Base-by-base conservation (phyloP, 1,140 invertebrate genomes). In the Lepidurus apus region DNA sequence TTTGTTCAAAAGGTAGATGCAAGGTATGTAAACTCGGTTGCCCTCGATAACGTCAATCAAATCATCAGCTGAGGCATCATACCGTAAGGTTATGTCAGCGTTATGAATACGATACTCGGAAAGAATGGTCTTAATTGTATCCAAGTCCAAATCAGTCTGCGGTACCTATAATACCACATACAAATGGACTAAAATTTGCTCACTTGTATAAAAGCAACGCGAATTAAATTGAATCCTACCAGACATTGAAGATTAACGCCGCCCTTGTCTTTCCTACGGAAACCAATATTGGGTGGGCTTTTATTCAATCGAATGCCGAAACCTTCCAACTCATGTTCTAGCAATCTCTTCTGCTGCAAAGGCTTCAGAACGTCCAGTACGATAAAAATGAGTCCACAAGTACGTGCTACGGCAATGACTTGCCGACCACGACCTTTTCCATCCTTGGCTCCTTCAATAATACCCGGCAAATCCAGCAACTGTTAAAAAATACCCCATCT, bases 381-480 rank as follows among this genome's bases (percentile, higher is more conserved):
- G 84, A 99, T 98, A 84, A 99, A 98, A 83, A 99, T 97, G 1
- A 99, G 89, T 85, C 95, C 96, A 84, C 98, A 99, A 0, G 98
- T 99, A 80, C 98, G 88, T 0, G 98, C 98, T 0, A 99, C 98
- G 42, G 98, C 98, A 84, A 99, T 99, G 7, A 99, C 98, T 88
- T 99, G 98, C 83, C 97, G 90, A 89, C 98, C 97, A 86, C 97
- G 86, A 87, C 97, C 97, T 87, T 99, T 98, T 53, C 95, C 95
- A 85, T 99, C 98, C 85, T 99, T 99, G n/a, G 98, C 98, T 81
- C 98, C 98, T 88, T 99, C 98, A 84, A 99, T 99, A 85, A 99
- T 99, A 88, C 98, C 98, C 80, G 98, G 98, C 80, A 99, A 89
- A 92, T 99, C 98, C 5, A 99, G 87, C 42, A 99, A 86, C 92